Base-by-base conservation (phyloP, 1,140 invertebrate species). In the Pseudomyrmex flavicornis region DNA sequence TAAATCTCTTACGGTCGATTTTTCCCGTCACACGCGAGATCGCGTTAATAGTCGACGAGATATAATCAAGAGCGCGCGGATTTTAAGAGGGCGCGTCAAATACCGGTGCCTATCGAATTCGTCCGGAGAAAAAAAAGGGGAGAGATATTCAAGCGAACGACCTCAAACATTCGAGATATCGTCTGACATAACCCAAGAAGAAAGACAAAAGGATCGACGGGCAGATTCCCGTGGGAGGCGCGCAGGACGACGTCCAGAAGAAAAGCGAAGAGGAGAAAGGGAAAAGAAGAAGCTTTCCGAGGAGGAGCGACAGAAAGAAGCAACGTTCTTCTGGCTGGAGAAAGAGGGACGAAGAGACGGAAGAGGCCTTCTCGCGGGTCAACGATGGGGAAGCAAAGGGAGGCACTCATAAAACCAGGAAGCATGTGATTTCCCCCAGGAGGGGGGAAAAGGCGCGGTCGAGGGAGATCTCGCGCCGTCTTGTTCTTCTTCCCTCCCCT, bases 371-470 rank as follows among this genome's bases (percentile, higher is more conserved):
- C 73, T 59, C 73, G 59, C 58, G 73, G 59, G 73, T 75, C 73
- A 75, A 75, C 58, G 59, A 50, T 8, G 59, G 46, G 59, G 22
- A 46, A 10, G 44, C 58, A 20, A 20, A 54, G 56, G 46, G 46
- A 75, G 22, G 59, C 20, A 75, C 91, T 91, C 90, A 90, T 92
- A 92, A 92, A 92, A 92, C 90, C 88, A 83, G 91, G 91, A 89
- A 91, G 90, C 91, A 92, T 90, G 91, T 92, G 92, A 92, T 92
- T 92, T 92, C 92, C 92, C 92, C 89, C 85, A 92, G 92, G 92
- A 92, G 87, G 90, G 87, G 87, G 87, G 85, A 85, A 77, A 77
- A 75, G 75, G 35, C 75, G 75, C 63, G 50, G 75, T 35, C 17
- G 35, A 54, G 62, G 35, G 62, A 76, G 75, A 77, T 77, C 63